phyloP scores from a whole-genome alignment of 2,113 vertebrate genomes.

The Megaceryle torquata region DNA sequence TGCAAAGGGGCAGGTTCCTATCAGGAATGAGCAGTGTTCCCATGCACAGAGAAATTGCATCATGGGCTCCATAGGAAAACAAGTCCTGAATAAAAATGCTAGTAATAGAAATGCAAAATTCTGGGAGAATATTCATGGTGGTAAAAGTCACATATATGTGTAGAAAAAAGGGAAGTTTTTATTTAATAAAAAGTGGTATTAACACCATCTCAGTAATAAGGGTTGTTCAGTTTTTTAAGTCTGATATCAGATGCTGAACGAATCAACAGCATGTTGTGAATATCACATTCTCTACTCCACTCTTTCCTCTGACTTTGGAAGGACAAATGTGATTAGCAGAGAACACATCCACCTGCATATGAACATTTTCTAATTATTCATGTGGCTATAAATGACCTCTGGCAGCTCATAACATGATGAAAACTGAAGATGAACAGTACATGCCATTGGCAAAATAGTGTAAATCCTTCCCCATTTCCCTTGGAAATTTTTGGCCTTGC shows the following conservation, averaged over 20 bases:
- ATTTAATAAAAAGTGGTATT: background rate
- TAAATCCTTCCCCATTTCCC: background rate
- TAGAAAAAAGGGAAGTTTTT: background rate
- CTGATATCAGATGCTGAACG: background rate
- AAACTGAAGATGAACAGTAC: background rate
- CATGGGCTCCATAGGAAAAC: fast-evolving
- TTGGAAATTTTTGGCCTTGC: background rate
- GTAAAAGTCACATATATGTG: background rate
- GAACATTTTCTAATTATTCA: slow-evolving; percentile 8
- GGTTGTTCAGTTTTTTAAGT: background rate
- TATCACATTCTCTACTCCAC: background rate
- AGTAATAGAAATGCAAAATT: background rate
- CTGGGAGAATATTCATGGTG: background rate
- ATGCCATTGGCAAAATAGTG: background rate
- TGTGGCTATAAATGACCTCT: background rate
- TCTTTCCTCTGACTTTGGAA: background rate
- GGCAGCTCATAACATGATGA: background rate
- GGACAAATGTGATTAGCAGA: background rate
- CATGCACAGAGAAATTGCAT: background rate
- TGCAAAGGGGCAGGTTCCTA: background rate
- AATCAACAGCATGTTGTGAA: background rate
- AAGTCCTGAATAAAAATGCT: background rate
- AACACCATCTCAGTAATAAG: background rate
- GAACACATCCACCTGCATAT: background rate
- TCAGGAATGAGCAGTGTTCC: background rate